Evolutionary conservation across 1,140 invertebrate genomes (phyloP), one percentile per base, ranked within the genome.

Genomic region (Anastatus disparis): DNA sequence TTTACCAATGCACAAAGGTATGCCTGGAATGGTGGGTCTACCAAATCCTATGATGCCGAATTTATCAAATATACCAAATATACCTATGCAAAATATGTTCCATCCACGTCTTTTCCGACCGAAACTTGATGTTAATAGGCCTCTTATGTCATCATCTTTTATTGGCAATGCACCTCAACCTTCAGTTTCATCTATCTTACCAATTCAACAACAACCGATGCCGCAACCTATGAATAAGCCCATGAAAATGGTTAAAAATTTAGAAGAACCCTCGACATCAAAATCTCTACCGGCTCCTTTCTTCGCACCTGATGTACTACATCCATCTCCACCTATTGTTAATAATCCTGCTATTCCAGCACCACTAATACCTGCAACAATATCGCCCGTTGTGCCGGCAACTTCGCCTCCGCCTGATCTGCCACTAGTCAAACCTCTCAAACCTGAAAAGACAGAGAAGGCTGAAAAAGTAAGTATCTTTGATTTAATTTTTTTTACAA

Each of bases 11-110:
- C 35, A 42, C 15, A 55, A 59, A 20, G 76, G 79, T n/a, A 81
- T 86, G 70, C 79, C 83, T 0, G 81, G 84, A 69, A 80, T 91
- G 63, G 85, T 87, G 22, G 80, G 88, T 71, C 83, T 88, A 27
- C 87, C 89, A 0, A 83, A 87, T 68, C 31, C 31, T 6, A n/a
- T n/a, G n/a, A 80, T 91, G 63, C 85, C 87, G 22, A 80, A 88
- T 71, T 83, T 88, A 27, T 87, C 89, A 0, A 83, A 87, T 68
- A 4, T 10, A 35, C 42, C 65, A 27, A 27, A 42, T 2, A 42
- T 50, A 20, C 50, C 46, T n/a, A 71, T 71, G 46, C 69, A 50
- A 20, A 29, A 42, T 1, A 64, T 70, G 61, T 85, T 88, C 52
- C 85, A 83, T 46, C 84, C 84, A 35, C 72, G 75, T 15, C 74